These are phyloP conservation scores for Pseudoatta argentina DNA, from an alignment of 1,140 invertebrate species.

Conservation along the genomic window DNA sequence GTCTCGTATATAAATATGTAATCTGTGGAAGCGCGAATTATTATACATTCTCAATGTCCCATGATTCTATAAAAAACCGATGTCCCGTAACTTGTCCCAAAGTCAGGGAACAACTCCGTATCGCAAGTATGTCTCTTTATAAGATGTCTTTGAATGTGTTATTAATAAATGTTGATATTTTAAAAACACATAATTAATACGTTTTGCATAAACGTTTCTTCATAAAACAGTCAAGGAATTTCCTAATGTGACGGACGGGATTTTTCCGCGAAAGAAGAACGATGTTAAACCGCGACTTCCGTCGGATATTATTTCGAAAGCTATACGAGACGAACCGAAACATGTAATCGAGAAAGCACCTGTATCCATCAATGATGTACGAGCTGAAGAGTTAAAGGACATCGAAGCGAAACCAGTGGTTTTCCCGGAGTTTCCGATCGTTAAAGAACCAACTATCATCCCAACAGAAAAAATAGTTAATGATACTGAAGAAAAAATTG, in stretches of 20 bases:
- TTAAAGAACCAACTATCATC: not conserved
- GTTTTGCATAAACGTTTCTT: not conserved
- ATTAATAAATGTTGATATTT: not conserved
- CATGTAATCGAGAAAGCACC: not conserved
- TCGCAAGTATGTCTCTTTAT: conserved; percentile 32
- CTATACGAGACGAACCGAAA: not conserved
- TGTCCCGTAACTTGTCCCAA: conserved; percentile 60
- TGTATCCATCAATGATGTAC: not conserved
- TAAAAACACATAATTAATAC: not conserved
- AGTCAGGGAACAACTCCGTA: conserved; percentile 56
- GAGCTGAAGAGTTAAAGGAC: not conserved
- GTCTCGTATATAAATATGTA: conserved; percentile 26
- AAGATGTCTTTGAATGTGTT: not conserved
- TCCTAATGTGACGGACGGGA: conserved; percentile 15
- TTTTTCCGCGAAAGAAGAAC: conserved; percentile 28
- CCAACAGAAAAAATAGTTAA: not conserved
- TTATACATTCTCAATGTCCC: conserved; percentile 33
- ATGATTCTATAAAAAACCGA: not conserved
- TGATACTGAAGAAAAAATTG: not conserved
- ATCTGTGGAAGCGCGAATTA: conserved; percentile 15
- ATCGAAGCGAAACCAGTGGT: not conserved
- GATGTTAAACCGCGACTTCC: not conserved
- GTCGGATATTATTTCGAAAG: not conserved
- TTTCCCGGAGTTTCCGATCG: not conserved
- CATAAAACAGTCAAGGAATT: conserved; percentile 6